Conservation (phyloP, 2,888 invertebrate species). For the Hydriomena furcata region DNA sequence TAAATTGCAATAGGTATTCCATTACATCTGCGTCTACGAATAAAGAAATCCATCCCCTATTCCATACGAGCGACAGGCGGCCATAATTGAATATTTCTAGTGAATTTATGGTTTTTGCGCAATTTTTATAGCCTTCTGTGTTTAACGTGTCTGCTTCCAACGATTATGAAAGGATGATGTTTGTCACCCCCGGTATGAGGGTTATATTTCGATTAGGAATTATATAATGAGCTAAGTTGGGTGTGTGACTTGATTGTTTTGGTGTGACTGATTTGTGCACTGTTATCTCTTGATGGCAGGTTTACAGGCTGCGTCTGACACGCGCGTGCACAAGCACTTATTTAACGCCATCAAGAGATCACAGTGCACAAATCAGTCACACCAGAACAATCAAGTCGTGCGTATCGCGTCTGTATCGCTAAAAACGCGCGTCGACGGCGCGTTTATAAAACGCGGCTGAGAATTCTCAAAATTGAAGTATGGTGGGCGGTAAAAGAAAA, state of each 20-base stretch:
- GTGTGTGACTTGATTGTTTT: slow-evolving; percentile 23
- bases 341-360: too few species aligned
- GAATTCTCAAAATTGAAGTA: too few species aligned
- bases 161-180: slow-evolving; percentile 70
- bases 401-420: too few species aligned
- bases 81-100: slow-evolving; percentile 67
- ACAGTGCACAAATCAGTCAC: slow-evolving; percentile 6
- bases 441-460: too few species aligned
- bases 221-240: slow-evolving; percentile 24
- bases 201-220: slow-evolving; percentile 29
- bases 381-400: slow-evolving; percentile 13
- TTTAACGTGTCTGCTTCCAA: slow-evolving; percentile 73
- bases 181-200: slow-evolving; percentile 58
- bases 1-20: too few species aligned
- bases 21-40: slow-evolving; percentile 6
- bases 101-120: slow-evolving; percentile 73
- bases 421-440: too few species aligned
- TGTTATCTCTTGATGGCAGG: too few species aligned
- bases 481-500: too few species aligned
- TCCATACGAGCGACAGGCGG: slow-evolving; percentile 11
- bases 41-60: slow-evolving; percentile 5
- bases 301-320: too few species aligned
- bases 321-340: too few species aligned
- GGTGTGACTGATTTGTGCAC: slow-evolving; percentile 9
- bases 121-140: slow-evolving; percentile 76